Base-by-base conservation (phyloP, 2,113 vertebrate genomes). In the Puffinus mauretanicus region DNA sequence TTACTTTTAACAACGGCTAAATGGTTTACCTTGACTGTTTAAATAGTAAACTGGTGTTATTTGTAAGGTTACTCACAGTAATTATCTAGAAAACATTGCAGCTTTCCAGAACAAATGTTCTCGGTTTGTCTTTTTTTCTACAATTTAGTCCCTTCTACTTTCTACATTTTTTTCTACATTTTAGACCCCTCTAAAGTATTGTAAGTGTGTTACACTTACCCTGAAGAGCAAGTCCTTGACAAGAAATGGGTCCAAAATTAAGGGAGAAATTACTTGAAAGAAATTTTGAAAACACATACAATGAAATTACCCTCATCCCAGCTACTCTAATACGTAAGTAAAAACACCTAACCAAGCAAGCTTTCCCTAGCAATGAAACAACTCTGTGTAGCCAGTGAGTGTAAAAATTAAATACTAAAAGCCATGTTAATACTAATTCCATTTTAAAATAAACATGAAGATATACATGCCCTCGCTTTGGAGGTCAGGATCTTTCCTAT, bases 1-100 rank as follows among this genome's bases (percentile, higher is more conserved):
- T 85, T 91, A 76, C 42, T 66, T 95, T 94, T 85, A 91, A 88
- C 52, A 82, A 93, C 32, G 26, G 11, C 70, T 78, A 87, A 75
- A 75, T 72, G 38, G 24, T 42, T 94, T 81, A 78, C 49, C 42
- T 86, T 6, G 1, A 79, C 49, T 93, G 30, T 65, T 91, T 86
- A 84, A 93, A 73, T 27, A 18, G 40, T 58, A 94, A 94, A 78
- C 60, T 78, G 26, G 27, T 57, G 30, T 58, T 89, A 71, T 89
- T 82, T 78, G 29, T 64, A 82, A 92, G n/a, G 40, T n/a, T 88
- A 58, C 46, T 92, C 29, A 67, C 21, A 62, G 61, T 71, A 73
- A 93, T 89, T 61, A 86, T 49, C 30, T 61, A 47, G 54, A 70
- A 95, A 86, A 65, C 17, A 69, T 61, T 54, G 3, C 27, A 34